A percentile compares a stretch with the other conserved stretches of the same genome.
These are phyloP conservation scores for Dorcus parallelipipedus DNA, from an alignment of 2,888 invertebrate species.

Conservation along the genomic window DNA sequence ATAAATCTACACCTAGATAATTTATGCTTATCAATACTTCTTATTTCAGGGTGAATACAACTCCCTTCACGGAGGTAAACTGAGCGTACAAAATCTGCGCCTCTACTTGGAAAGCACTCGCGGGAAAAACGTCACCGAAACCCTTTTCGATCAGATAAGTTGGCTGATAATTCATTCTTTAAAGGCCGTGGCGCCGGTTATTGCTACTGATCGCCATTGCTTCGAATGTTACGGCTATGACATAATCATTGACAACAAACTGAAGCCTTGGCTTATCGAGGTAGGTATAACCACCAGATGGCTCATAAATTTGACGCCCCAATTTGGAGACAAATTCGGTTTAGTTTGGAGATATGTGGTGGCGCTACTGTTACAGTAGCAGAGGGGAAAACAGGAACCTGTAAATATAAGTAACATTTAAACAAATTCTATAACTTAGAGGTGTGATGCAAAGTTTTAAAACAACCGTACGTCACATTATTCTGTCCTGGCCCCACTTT, in stretches of 20 bases:
- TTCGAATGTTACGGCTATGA: constrained; percentile 96
- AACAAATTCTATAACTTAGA: no score
- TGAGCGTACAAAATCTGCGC: constrained; percentile 87
- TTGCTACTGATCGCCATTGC: constrained; percentile 90
- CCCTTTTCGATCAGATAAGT: constrained; percentile 81
- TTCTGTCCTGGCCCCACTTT: no score
- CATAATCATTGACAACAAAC: constrained; percentile 89
- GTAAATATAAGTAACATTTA: no score
- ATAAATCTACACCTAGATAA: no score
- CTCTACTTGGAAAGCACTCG: constrained; percentile 87
- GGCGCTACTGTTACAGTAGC: no score
- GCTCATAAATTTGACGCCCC: no score
- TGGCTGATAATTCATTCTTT: constrained; percentile 91
- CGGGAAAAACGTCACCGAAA: constrained; percentile 84
- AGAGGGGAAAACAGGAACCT: no score
- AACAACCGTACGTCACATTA: no score
- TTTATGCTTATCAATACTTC: neutral
- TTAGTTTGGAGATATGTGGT: no score
- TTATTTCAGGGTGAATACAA: constrained; percentile 81
- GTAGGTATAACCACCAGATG: constrained; percentile 39
- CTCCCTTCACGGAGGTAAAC: constrained; percentile 89
- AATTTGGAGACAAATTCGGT: no score
- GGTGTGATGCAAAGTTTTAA: no score
- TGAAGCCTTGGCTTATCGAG: constrained; percentile 93
- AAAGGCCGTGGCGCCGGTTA: constrained; percentile 87